These are phyloP conservation scores for Egretta garzetta DNA, from an alignment of 2,113 vertebrate species.

Conservation along the genomic window DNA sequence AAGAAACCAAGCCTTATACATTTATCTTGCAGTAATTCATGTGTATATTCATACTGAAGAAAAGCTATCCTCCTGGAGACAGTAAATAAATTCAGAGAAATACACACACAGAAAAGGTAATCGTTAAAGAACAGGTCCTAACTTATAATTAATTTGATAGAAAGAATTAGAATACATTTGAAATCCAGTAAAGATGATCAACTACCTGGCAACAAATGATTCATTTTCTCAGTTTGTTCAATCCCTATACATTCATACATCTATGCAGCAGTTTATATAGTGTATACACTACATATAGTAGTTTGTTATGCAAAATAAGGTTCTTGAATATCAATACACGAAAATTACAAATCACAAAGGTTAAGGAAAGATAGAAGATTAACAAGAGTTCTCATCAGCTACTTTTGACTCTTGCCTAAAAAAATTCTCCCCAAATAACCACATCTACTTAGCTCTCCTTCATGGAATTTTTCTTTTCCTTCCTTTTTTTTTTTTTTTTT, in stretches of 20 bases:
- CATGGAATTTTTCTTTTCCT: background rate
- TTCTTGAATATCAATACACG: background rate
- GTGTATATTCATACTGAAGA: background rate
- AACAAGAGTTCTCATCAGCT: background rate
- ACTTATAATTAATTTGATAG: background rate
- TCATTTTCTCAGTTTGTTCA: background rate
- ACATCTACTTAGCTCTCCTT: background rate
- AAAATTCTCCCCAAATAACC: background rate
- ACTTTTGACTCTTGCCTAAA: background rate
- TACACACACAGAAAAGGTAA: background rate
- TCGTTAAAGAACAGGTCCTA: background rate
- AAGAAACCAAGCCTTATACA: background rate
- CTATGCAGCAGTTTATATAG: background rate
- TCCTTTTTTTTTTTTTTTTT: background rate
- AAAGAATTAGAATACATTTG: background rate
- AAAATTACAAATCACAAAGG: background rate
- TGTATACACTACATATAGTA: too few relatives aligned
- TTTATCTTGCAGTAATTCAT: background rate
- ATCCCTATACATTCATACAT: background rate
- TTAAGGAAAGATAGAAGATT: background rate
- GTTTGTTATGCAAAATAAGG: background rate
- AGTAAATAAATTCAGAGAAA: background rate
- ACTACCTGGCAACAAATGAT: background rate
- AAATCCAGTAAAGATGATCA: background rate
- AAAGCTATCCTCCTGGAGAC: background rate